Evolutionary conservation across 2,797 vertebrate species (phyloP).

Genomic region (Cuniculus paca): DNA sequence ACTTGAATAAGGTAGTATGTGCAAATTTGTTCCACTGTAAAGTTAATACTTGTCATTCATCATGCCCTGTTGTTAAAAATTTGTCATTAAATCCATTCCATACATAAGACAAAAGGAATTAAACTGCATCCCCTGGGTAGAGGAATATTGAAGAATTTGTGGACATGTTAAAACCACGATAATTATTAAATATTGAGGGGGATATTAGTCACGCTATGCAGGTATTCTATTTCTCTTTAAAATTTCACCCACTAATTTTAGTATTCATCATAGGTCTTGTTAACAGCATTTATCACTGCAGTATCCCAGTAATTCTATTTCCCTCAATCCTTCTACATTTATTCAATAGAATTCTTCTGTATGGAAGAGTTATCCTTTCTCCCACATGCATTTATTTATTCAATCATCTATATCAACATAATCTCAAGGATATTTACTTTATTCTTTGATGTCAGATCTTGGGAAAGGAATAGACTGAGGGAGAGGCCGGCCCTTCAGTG

Average conservation of each 20-base stretch:
- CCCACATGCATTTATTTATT: not conserved
- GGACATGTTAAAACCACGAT: not conserved
- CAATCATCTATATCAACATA: not conserved
- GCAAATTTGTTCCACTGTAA: not conserved
- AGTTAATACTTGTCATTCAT: not conserved
- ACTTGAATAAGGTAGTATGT: not conserved
- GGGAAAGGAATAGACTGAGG: not conserved
- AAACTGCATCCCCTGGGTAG: not conserved
- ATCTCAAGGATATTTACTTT: not conserved
- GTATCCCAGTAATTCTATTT: not conserved
- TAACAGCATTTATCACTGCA: not conserved
- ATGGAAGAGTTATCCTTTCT: not conserved
- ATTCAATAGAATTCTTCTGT: not conserved
- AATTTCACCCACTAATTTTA: not conserved
- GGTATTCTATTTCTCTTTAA: not conserved
- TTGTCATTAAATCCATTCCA: not conserved
- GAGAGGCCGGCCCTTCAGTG: not conserved
- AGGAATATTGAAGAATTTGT: not conserved
- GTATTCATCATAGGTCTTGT: not conserved
- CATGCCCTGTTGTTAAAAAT: not conserved
- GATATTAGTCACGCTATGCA: not conserved
- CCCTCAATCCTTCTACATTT: not conserved
- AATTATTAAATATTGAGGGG: not conserved
- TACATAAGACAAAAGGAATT: not conserved
- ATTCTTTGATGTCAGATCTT: not conserved